These are phyloP conservation scores for Bradypus variegatus DNA, from an alignment of 2,797 vertebrate species.

Conservation along the genomic window DNA sequence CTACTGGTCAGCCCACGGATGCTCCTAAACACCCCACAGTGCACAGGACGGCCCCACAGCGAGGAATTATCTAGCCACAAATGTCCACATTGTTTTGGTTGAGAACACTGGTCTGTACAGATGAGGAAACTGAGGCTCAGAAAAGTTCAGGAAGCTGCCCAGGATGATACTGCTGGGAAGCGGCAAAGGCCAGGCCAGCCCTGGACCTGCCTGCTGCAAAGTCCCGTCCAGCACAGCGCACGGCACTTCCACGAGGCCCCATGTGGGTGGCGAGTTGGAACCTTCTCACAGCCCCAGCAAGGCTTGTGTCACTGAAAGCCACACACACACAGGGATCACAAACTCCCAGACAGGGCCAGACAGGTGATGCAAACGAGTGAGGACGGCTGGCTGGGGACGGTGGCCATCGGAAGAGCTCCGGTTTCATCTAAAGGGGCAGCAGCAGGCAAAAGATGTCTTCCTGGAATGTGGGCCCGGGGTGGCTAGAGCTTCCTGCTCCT, in stretches of 20 bases:
- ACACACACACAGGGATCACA: fast-evolving
- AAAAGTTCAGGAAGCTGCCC: fast-evolving
- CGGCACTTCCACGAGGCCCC: fast-evolving
- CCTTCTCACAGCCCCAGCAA: not conserved
- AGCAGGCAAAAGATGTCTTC: fast-evolving
- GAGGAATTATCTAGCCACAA: not conserved
- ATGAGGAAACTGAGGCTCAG: fast-evolving
- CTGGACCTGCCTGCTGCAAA: too few relatives aligned
- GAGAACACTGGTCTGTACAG: not conserved
- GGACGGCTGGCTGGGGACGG: not conserved
- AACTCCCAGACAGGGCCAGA: not conserved
- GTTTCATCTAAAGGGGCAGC: not conserved
- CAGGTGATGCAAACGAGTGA: fast-evolving
- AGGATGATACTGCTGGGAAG: too few relatives aligned
- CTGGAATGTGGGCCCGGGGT: not conserved
- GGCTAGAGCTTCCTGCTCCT: not conserved
- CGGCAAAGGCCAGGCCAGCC: not conserved
- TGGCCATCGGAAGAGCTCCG: not conserved
- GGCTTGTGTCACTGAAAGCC: not conserved
- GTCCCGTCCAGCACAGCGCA: fast-evolving
- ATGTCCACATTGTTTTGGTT: fast-evolving
- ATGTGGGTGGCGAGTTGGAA: too few relatives aligned
- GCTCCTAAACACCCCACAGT: fast-evolving
- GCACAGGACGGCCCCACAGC: not conserved
- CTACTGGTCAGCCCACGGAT: fast-evolving